phyloP scores from a whole-genome alignment of 2,797 vertebrate species.

The Remorina albescens region DNA sequence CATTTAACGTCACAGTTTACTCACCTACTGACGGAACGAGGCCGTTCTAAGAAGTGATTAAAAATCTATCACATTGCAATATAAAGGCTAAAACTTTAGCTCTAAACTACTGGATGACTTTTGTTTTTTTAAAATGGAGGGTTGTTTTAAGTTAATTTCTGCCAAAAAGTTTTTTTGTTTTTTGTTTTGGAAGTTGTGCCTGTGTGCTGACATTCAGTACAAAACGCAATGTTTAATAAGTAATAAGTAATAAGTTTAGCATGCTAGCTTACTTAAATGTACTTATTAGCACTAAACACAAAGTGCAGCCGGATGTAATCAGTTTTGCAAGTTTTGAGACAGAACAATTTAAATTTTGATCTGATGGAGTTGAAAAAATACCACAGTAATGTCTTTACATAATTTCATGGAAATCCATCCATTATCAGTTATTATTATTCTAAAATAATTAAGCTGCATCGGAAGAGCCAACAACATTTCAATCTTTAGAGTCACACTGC shows the following conservation, averaged over 20 bases:
- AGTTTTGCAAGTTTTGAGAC: neutral
- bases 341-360: neutral
- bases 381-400: neutral
- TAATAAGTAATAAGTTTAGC: neutral
- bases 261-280: neutral
- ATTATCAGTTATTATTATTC: neutral
- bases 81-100: too few species aligned
- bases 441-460: neutral
- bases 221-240: neutral
- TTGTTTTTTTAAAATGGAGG: too few species aligned
- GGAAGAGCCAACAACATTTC: neutral
- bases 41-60: too few species aligned
- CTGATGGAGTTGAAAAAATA: neutral
- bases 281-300: neutral
- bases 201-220: too few species aligned
- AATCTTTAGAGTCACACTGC: neutral
- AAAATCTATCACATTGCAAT: too few species aligned
- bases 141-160: too few species aligned
- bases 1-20: too few species aligned
- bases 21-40: too few species aligned
- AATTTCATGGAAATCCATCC: neutral
- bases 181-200: too few species aligned
- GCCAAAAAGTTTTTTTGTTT: too few species aligned
- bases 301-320: neutral
- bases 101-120: too few species aligned